Percentiles rank a stretch among this genome's conserved stretches.
Conservation (phyloP, 1,140 invertebrate genomes). For the Drosophila mayri region DNA sequence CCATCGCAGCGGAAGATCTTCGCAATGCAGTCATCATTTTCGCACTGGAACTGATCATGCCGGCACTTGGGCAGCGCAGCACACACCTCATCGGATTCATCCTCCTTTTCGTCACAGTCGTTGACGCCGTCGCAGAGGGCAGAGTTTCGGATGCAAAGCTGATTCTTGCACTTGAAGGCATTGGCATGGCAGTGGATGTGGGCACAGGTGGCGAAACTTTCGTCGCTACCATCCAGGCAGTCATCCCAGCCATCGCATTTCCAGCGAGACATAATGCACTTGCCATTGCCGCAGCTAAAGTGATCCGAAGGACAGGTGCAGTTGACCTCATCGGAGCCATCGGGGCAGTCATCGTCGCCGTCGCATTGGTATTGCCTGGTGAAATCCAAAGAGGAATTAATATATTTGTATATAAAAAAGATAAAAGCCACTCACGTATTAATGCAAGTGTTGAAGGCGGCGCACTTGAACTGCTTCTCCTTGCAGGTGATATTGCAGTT, state of each 20-base stretch:
- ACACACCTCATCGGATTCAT: conserved; percentile 87
- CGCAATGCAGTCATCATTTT: conserved; percentile 90
- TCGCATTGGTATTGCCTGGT: conserved; percentile 79
- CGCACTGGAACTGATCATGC: conserved; percentile 91
- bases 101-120: conserved; percentile 88
- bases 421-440: conserved; percentile 83
- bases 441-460: conserved; percentile 89
- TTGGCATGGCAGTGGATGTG: conserved; percentile 92
- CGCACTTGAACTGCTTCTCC: conserved; percentile 86
- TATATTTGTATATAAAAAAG: neutral
- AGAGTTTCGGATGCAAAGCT: conserved; percentile 88
- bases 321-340: conserved; percentile 95
- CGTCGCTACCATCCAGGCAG: conserved; percentile 94
- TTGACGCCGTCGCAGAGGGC: conserved; percentile 89
- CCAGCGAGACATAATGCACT: conserved; percentile 96
- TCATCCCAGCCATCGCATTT: conserved; percentile 90
- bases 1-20: conserved; percentile 91
- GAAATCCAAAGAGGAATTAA: neutral
- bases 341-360: conserved; percentile 96
- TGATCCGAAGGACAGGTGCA: conserved; percentile 95
- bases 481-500: conserved; percentile 72
- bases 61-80: conserved; percentile 88
- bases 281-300: conserved; percentile 92
- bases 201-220: conserved; percentile 91
- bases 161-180: conserved; percentile 86